Conservation (phyloP, 64 coral and sea anemone genomes). For the Acropora tenuis region DNA sequence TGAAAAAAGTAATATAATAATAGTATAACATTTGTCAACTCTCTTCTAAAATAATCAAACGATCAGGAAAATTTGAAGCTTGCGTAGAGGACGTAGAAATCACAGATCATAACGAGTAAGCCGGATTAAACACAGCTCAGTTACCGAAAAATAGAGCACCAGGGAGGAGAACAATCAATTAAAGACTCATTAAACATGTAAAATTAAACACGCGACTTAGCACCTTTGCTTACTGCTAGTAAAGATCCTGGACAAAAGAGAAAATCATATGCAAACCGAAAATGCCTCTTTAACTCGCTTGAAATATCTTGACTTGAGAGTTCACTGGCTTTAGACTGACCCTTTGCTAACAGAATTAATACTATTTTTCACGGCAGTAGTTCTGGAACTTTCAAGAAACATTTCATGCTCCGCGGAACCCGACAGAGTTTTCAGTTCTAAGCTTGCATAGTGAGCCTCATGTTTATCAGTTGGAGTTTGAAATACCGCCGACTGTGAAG, state of each 20-base stretch:
- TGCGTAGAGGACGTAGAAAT: not conserved
- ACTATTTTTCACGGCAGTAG: not conserved
- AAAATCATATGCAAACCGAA: not conserved
- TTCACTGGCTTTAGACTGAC: no score
- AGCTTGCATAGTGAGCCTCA: not conserved
- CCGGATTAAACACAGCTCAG: constrained; percentile 28
- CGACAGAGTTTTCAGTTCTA: not conserved
- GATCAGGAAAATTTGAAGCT: not conserved
- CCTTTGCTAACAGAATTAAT: no score
- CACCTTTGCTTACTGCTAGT: not conserved
- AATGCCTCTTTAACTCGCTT: not conserved
- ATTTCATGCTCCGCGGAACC: not conserved
- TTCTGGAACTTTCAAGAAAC: not conserved
- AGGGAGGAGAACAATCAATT: not conserved
- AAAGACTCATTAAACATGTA: no score
- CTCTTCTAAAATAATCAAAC: not conserved
- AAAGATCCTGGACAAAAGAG: not conserved
- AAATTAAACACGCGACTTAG: not conserved
- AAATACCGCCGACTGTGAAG: not conserved
- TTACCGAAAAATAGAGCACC: not conserved
- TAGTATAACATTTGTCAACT: not conserved
- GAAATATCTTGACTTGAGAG: not conserved
- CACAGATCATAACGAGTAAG: not conserved
- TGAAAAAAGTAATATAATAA: no score
- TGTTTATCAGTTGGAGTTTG: not conserved